Conservation (phyloP, 2,113 vertebrate genomes). For the Phocoena phocoena region DNA sequence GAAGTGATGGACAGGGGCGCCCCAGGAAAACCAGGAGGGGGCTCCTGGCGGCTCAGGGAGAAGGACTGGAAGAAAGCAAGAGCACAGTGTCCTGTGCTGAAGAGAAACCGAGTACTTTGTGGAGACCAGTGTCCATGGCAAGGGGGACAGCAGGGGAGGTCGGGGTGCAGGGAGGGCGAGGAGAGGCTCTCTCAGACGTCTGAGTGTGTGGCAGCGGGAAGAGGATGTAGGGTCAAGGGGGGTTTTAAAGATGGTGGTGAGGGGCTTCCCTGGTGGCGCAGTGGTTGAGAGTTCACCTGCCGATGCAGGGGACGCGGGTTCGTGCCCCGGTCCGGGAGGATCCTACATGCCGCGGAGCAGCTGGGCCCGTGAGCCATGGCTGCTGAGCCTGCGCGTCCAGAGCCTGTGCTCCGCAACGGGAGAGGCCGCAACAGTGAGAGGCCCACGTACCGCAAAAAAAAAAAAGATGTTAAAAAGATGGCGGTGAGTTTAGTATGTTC, state of each 20-base stretch:
- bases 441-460: too few relatives aligned
- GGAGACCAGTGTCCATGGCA: not conserved
- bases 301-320: too few relatives aligned
- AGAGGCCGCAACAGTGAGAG: too few relatives aligned
- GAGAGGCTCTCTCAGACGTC: not conserved
- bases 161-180: not conserved
- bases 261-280: too few relatives aligned
- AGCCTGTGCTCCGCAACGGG: too few relatives aligned
- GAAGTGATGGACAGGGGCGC: not conserved
- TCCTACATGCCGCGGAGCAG: too few relatives aligned
- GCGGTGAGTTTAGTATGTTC: not conserved
- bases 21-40: not conserved
- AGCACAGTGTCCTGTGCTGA: not conserved
- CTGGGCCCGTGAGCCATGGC: too few relatives aligned
- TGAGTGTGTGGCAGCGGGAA: not conserved
- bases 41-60: not conserved
- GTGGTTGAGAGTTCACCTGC: too few relatives aligned
- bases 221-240: fast-evolving
- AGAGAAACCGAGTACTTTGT: not conserved
- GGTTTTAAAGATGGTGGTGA: fast-evolving
- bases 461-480: too few relatives aligned
- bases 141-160: not conserved
- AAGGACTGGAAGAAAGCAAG: not conserved
- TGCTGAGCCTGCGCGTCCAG: too few relatives aligned
- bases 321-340: too few relatives aligned